These are phyloP conservation scores for Campylorhamphus procurvoides DNA, from an alignment of 2,113 vertebrate genomes.

Conservation along the genomic window DNA sequence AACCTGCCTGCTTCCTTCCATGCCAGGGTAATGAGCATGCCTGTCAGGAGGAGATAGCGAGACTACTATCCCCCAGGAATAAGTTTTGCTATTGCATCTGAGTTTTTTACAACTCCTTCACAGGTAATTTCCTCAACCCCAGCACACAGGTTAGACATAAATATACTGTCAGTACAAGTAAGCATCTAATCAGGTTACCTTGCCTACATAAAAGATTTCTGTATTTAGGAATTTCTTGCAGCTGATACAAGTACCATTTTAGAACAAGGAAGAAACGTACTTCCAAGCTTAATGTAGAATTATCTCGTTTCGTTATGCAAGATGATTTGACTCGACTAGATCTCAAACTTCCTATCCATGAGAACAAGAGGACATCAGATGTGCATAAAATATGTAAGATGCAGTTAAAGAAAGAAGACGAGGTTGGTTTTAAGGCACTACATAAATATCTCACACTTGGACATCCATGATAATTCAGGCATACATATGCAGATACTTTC, in stretches of 20 bases:
- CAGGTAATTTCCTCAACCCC: constrained; percentile 1
- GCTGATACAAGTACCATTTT: not conserved
- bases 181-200: not conserved
- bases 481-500: not conserved
- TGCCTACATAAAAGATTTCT: not conserved
- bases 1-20: not conserved
- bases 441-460: not conserved
- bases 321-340: constrained; percentile 44
- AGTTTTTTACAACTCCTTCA: not conserved
- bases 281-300: not conserved
- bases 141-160: not conserved
- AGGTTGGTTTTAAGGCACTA: not conserved
- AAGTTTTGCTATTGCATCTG: not conserved
- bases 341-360: not conserved
- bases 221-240: not conserved
- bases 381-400: constrained; percentile 17
- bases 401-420: not conserved
- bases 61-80: not conserved
- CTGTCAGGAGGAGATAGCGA: not conserved
- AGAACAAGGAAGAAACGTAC: not conserved
- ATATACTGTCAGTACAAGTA: not conserved
- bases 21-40: not conserved
- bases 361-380: constrained; percentile 1
- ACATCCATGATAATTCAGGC: not conserved
- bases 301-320: constrained; percentile 2